Base-by-base conservation (phyloP, 2,888 invertebrate genomes). In the Plagiodera versicolora region DNA sequence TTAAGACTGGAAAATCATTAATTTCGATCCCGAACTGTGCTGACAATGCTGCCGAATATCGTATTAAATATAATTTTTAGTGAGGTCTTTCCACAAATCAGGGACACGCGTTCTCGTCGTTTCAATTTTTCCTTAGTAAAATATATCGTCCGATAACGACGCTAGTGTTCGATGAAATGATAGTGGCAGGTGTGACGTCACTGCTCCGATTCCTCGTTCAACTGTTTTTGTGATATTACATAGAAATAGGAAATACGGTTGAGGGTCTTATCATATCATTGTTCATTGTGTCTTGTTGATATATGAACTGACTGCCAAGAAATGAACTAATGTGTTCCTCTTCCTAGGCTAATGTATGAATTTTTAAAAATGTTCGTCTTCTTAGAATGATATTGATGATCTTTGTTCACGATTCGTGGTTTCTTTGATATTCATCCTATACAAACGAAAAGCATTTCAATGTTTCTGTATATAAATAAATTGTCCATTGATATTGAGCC, bases 301-400 rank as follows among this genome's bases (percentile, higher is more conserved):
- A 51, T 66, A 51, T 65, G 56, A 65, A 72, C 73, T 73, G 73
- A 72, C 73, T 73, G 73, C 73, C 73, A 73, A 73, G 69, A 63
- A 57, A 45, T 56, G 44, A 61, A 60, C 60, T 53, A 45, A 60
- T 60, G 65, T 67, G 66, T 68, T 68, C 65, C 66, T 67, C 62
- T 62, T 63, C 55, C 35, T 57, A 56, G 58, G 64, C 58, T 56
- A 30, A 54, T 45, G 55, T 54, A 20, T 59, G 55, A 8, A 19
- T 58, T 52, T 44, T 50, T 19, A 47, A 47, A 49, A 44, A 49
- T 19, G 11, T 32, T 32, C 10, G 32, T 32, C 32, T 10, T 57
- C 39, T 60, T 30, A 30, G 3, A 6, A 24, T 24, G 6, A 24
- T 24, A 24, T 6, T 24, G 24, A 24, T 24, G 3, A 5, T 3